Percentiles rank a stretch among this genome's conserved stretches.
Evolutionary conservation across 37 sponge, comb jelly and placozoan species (phyloP).

Genomic region (Cliona cf. orientalis): DNA sequence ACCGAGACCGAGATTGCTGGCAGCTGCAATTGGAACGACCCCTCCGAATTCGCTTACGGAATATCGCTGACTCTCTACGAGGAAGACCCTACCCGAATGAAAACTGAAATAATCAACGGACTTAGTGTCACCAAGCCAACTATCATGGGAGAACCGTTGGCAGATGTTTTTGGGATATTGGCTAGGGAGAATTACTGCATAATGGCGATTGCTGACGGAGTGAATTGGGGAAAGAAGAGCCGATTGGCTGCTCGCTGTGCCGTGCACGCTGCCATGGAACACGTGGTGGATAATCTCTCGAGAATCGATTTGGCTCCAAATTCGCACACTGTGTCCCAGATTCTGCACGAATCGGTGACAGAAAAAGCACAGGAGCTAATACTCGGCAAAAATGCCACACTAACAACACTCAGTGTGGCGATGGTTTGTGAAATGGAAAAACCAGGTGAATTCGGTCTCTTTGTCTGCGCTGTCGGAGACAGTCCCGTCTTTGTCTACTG

Average conservation of each 20-base stretch:
- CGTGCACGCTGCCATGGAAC: slow-evolving; percentile 70
- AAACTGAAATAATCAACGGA: neutral
- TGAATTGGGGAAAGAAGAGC: slow-evolving; percentile 87
- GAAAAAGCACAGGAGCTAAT: slow-evolving; percentile 79
- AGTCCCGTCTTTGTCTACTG: slow-evolving; percentile 83
- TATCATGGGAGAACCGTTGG: slow-evolving; percentile 81
- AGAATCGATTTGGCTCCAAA: slow-evolving; percentile 2
- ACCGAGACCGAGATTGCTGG: slow-evolving; percentile 40
- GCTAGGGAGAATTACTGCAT: slow-evolving; percentile 63
- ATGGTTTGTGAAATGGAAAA: slow-evolving; percentile 69
- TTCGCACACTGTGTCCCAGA: slow-evolving; percentile 29
- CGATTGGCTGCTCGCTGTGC: slow-evolving; percentile 89
- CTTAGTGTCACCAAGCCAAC: neutral
- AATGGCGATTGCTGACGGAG: slow-evolving; percentile 88
- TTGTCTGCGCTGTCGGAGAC: slow-evolving; percentile 83
- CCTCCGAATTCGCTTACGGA: slow-evolving; percentile 78
- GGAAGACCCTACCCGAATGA: slow-evolving; percentile 31
- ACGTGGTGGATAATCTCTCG: slow-evolving; percentile 19
- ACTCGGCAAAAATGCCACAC: slow-evolving; percentile 72
- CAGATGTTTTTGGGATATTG: slow-evolving; percentile 89
- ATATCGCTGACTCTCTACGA: slow-evolving; percentile 90
- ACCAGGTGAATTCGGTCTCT: slow-evolving; percentile 69
- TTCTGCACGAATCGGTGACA: slow-evolving; percentile 56
- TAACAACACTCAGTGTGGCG: slow-evolving; percentile 85
- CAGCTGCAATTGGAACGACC: slow-evolving; percentile 63